Evolutionary conservation across 2,113 vertebrate genomes (phyloP), one percentile per base, ranked within the genome.

Genomic region (Psettodes erumei): DNA sequence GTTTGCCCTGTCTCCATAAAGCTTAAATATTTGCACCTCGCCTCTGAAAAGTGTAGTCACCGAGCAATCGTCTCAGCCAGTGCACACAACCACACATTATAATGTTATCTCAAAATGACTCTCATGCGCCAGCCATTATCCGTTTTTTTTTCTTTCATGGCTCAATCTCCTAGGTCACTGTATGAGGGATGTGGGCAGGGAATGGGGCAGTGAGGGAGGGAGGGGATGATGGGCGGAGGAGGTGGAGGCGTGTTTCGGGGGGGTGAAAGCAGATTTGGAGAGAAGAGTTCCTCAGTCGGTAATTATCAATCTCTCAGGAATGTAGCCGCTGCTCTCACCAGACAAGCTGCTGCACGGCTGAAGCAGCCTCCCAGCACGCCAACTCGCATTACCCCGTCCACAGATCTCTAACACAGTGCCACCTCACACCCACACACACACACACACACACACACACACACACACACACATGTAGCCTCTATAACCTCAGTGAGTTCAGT

Each of bases 281-380:
- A 82, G 83, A 89, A 69, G 75, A 88, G 86, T 86, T 90, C 64
- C 75, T 86, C 58, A 63, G 79, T 86, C 19, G 77, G 89, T 90
- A 92, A 93, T 93, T 92, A 93, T 93, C 85, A 90, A 90, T 93
- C 89, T 81, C 80, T 89, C 63, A 90, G 93, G 93, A 93, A 93
- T 94, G 93, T 71, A 66, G 86, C 71, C 69, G 51, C 83, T 81
- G 83, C 80, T 88, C 81, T 86, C 75, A 78, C 51, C 65, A 88
- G 88, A 85, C 92, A 92, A 88, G 92, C 91, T 81, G 86, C 90
- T 92, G 91, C 93, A 93, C 8, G 88, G 89, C 89, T 86, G 18
- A 68, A 67, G 27, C 38, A 19, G 75, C 73, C 74, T 77, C n/a
- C 23, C 71, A 77, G 77, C 53, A 59, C 38, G 32, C 69, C 75